These are phyloP conservation scores for Meriones psammophilus DNA, from an alignment of 2,797 vertebrate species.

Conservation along the genomic window DNA sequence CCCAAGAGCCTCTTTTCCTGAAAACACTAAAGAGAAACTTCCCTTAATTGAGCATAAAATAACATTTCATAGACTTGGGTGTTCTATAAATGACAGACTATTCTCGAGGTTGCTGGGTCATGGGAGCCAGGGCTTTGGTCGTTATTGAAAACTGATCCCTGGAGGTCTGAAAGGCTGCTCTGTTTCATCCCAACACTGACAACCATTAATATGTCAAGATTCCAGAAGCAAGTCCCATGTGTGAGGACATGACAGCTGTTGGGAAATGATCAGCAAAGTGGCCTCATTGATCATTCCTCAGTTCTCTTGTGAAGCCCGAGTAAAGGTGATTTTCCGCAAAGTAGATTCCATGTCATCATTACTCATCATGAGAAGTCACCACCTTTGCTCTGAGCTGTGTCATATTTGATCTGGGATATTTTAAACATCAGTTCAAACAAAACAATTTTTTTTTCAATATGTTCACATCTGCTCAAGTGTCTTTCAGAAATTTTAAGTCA, in stretches of 20 bases:
- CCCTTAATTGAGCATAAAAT: constrained; percentile 70
- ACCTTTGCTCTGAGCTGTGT: constrained; percentile 63
- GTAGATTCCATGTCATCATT: constrained; percentile 52
- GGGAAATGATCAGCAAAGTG: constrained; percentile 7
- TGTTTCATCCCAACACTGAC: neutral
- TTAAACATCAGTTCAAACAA: constrained; percentile 66
- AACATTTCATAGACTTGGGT: constrained; percentile 48
- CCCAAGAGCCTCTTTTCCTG: neutral
- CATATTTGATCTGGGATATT: constrained; percentile 25
- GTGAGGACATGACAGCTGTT: constrained; percentile 15
- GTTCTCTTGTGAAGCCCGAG: neutral
- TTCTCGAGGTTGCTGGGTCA: constrained; percentile 66
- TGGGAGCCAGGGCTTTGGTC: neutral
- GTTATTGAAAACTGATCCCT: constrained; percentile 54
- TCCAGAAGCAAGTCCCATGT: constrained; percentile 9
- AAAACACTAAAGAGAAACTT: constrained; percentile 67
- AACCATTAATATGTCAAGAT: neutral
- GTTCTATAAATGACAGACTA: constrained; percentile 49
- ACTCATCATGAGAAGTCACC: neutral
- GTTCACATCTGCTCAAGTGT: constrained; percentile 63
- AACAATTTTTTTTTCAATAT: constrained; percentile 64
- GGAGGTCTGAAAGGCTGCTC: neutral
- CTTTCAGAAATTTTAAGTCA: constrained; percentile 48
- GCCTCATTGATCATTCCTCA: constrained; percentile 1
- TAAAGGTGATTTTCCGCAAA: constrained; percentile 63